phyloP scores from a whole-genome alignment of 2,888 invertebrate genomes.

The Tuta absoluta region DNA sequence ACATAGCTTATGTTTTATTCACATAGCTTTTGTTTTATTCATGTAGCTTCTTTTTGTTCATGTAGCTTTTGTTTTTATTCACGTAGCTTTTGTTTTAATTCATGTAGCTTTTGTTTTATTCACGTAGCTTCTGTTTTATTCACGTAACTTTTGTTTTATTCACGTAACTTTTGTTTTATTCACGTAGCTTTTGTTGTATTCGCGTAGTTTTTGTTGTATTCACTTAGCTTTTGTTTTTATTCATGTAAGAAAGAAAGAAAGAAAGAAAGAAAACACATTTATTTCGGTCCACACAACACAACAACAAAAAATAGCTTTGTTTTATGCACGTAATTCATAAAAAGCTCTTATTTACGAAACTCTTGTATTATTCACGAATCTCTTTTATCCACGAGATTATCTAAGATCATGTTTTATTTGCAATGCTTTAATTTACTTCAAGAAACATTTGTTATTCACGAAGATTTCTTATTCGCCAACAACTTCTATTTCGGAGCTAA shows the following conservation, averaged over 20 bases:
- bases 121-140: background rate
- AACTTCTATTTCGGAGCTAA: too few species aligned
- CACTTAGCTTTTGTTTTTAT: constrained; percentile 27
- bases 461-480: too few species aligned
- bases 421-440: background rate
- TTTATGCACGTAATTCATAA: too few species aligned
- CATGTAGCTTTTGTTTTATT: background rate
- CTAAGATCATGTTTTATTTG: background rate
- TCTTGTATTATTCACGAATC: too few species aligned
- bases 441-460: too few species aligned
- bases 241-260: too few species aligned
- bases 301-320: too few species aligned
- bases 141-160: background rate
- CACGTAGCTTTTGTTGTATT: background rate
- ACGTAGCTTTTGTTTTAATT: background rate
- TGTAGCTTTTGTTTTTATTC: constrained; percentile 25
- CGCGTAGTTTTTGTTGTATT: background rate
- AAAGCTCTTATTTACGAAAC: too few species aligned
- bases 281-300: background rate
- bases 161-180: background rate
- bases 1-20: background rate
- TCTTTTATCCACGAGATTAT: background rate
- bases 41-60: background rate
- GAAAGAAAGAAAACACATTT: too few species aligned
- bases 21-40: background rate